Base-by-base conservation (phyloP, 1,140 invertebrate genomes). In the Arion vulgaris region DNA sequence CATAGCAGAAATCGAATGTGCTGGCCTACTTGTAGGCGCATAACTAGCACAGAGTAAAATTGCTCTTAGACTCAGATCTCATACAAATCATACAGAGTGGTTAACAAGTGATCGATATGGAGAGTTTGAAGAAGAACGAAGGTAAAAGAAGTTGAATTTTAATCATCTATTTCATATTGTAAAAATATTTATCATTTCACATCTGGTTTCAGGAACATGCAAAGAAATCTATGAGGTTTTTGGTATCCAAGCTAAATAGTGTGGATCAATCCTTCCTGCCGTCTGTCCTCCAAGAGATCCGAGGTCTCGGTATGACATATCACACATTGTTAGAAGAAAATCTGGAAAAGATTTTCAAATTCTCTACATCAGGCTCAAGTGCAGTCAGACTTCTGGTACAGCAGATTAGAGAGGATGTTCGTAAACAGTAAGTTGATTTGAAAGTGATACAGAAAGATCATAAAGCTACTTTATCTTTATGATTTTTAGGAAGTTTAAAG, bases 211-310 rank as follows among this genome's bases (percentile, higher is more conserved):
- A 90, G 88, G 82, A 86, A 17, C 84, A 94, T 83, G 96, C 95
- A 0, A 95, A 96, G 89, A 95, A 95, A 87, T 95, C 95, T 15
- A 91, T 97, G 39, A 95, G 96, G 91, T 97, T 96, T 92, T 94
- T 97, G 68, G 92, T 96, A 49, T 94, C 95, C 87, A 94, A 95
- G 85, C 92, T 97, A 36, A 94, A 94, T 9, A 41, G 71, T 87
- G 95, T 94, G 15, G 95, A 96, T 88, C 93, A 95, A 84, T 94
- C 94, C 57, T 94, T 94, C 84, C 95, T 96, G 87, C 94, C 95
- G 11, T 93, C 94, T 36, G 91, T 97, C 80, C 91, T 97, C 80
- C 94, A 95, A 81, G 96, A 96, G 90, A 95, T 96, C 28, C 95
- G 95, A 28, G 93, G 95, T 2, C 93, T 97, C 17, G 96, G 96